These are phyloP conservation scores for Hofmannophila pseudospretella DNA, from an alignment of 2,888 invertebrate genomes.

Conservation along the genomic window DNA sequence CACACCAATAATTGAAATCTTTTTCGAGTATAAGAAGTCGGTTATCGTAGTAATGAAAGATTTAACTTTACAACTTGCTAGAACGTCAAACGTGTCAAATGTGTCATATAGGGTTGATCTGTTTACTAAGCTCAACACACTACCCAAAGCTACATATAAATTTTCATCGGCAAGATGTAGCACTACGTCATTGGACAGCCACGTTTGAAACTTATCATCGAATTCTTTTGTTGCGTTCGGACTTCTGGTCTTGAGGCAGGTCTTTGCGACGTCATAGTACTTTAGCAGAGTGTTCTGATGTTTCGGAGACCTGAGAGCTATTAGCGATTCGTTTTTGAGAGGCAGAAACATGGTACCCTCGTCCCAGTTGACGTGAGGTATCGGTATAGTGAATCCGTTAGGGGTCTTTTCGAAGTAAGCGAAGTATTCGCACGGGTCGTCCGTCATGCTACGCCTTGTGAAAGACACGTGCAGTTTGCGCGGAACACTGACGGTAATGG, in stretches of 20 bases:
- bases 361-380: slow-evolving; percentile 79
- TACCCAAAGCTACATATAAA: slow-evolving; percentile 77
- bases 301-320: slow-evolving; percentile 36
- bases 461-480: slow-evolving; percentile 19
- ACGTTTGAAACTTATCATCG: slow-evolving; percentile 70
- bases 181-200: slow-evolving; percentile 69
- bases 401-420: slow-evolving; percentile 45
- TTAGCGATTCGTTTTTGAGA: slow-evolving; percentile 53
- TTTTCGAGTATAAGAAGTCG: slow-evolving; percentile 30
- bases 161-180: slow-evolving; percentile 79
- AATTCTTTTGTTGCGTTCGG: slow-evolving; percentile 56
- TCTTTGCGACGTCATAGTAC: slow-evolving; percentile 74
- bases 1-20: slow-evolving; percentile 36
- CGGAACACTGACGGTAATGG: slow-evolving; percentile 36
- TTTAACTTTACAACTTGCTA: background rate
- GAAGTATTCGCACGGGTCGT: slow-evolving; percentile 41
- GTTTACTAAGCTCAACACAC: slow-evolving; percentile 56
- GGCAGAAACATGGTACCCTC: slow-evolving; percentile 79
- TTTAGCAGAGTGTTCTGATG: slow-evolving; percentile 64
- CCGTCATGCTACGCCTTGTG: slow-evolving; percentile 19
- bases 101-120: background rate
- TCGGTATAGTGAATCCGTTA: slow-evolving; percentile 53
- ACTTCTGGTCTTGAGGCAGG: slow-evolving; percentile 63
- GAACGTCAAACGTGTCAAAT: background rate
- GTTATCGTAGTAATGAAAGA: background rate